phyloP scores from a whole-genome alignment of 2,797 vertebrate species.

The Muscicapa comitata region DNA sequence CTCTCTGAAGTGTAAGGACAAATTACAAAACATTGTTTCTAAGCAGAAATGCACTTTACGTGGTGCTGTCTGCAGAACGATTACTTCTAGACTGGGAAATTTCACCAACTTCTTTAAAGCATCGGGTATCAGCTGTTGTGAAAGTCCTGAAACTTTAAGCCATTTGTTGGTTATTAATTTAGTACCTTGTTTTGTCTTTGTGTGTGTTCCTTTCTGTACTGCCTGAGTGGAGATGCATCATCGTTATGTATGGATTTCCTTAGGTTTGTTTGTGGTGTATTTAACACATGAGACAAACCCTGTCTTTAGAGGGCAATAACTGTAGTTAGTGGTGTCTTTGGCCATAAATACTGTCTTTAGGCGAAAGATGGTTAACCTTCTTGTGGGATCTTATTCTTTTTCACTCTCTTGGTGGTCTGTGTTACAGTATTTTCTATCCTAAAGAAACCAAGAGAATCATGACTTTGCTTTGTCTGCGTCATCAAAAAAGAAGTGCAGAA shows the following conservation, averaged over 20 bases:
- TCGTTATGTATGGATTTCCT: not conserved
- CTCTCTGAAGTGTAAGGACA: not conserved
- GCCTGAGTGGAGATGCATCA: not conserved
- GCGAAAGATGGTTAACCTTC: constrained; percentile 34
- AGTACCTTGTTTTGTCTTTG: not conserved
- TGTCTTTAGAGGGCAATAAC: not conserved
- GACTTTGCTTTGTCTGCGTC: not conserved
- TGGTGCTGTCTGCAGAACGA: not conserved
- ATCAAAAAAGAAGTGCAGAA: not conserved
- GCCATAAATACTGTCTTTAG: not conserved
- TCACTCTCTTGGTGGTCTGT: not conserved
- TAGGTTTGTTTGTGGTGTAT: not conserved
- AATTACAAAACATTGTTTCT: not conserved
- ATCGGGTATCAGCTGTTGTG: not conserved
- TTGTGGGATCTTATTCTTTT: constrained; percentile 1
- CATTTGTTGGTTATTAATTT: not conserved
- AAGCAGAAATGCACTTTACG: not conserved
- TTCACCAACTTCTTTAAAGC: not conserved
- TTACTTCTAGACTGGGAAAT: not conserved
- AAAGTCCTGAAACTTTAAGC: not conserved
- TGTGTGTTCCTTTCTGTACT: not conserved
- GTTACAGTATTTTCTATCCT: not conserved
- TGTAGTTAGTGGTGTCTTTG: constrained; percentile 49
- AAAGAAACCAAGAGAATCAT: not conserved
- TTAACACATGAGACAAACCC: not conserved